phyloP scores from a whole-genome alignment of 1,140 invertebrate genomes.

The Oedothorax gibbosus region DNA sequence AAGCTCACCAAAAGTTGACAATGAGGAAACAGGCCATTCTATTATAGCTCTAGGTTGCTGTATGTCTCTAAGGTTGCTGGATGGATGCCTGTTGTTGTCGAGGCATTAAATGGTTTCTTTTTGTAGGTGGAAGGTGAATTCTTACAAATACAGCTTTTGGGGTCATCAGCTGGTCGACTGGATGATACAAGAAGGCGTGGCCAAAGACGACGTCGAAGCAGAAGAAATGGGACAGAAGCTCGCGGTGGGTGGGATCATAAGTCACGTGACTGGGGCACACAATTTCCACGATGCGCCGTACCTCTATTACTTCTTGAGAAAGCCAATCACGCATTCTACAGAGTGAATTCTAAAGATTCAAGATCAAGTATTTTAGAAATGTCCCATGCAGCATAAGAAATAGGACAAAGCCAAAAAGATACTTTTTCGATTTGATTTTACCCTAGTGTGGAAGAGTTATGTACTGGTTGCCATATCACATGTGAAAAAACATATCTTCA shows the following conservation, averaged over 20 bases:
- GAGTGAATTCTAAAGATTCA: background rate
- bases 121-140: constrained; percentile 36
- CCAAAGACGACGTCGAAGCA: constrained; percentile 43
- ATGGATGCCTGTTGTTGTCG: background rate
- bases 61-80: no score
- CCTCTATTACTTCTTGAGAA: constrained; percentile 43
- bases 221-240: constrained; percentile 47
- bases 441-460: background rate
- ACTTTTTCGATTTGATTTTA: background rate
- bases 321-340: background rate
- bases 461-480: no score
- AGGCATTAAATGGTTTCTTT: background rate
- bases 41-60: no score
- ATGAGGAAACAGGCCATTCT: no score
- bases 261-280: constrained; percentile 3
- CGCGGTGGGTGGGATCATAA: constrained; percentile 6
- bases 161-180: constrained; percentile 52
- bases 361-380: no score
- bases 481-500: no score
- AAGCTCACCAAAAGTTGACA: no score
- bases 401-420: no score
- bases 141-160: constrained; percentile 38
- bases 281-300: constrained; percentile 50
- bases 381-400: no score
- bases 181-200: constrained; percentile 40